Evolutionary conservation across 2,797 vertebrate genomes (phyloP), one percentile per base, ranked within the genome.

Genomic region (Microtus obscurus): DNA sequence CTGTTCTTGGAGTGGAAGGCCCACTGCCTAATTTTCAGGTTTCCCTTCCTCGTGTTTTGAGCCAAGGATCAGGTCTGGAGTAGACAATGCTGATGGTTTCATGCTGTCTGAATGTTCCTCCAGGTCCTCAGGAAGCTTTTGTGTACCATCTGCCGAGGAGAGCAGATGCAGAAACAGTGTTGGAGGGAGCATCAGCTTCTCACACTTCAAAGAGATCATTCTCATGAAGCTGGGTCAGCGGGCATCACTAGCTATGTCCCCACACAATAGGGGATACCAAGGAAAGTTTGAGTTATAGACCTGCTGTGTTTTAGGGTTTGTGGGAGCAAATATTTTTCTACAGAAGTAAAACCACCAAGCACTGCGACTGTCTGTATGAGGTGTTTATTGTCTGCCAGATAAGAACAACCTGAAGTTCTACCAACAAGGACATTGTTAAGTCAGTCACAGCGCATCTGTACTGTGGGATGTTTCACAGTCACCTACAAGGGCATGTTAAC

Each of bases 361-460:
- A 16, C 12, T 11, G 34, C 21, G 48, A 29, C 48, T 78, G 12
- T 88, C 43, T 34, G 9, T 61, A 78, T 25, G 91, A 74, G 25
- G 21, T 37, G 51, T 97, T 97, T 97, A 96, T 96, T 96, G 85
- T 94, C 92, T 93, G 59, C 73, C 92, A 65, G 31, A 14, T 27
- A 29, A 48, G 63, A 87, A 78, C 4, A 74, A n/a, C 9, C 59
- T 51, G 77, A 96, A 94, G 51, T 40, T 43, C 61, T 53, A 4
- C 53, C 48, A 89, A 74, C 34, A 87, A 93, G 43, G 63, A 78
- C 91, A 92, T 34, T 43, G 88, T 53, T 85, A 43, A 69, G 25
- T 90, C 51, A 77, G 25, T 14, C 45, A 45, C 0, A 16, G 45
- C 34, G n/a, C 53, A 25, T 6, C 56, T 34, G 37, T 45, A 17